Conservation (phyloP, 2,888 invertebrate genomes). For the Eupeodes latifasciatus region DNA sequence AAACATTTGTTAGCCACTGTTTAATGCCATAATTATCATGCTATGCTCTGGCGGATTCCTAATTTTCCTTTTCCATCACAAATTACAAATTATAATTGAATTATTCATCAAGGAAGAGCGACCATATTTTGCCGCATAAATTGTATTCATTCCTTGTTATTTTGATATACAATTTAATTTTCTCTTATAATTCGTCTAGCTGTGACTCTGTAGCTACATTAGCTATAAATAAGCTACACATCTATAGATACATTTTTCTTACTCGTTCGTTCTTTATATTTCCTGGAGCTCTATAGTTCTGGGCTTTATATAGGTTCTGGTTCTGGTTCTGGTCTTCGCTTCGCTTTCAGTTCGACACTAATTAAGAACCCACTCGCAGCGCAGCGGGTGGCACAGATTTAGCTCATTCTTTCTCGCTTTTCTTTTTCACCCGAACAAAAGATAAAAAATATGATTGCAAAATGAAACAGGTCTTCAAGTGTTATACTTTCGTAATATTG, state of each 20-base stretch:
- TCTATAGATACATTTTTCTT: no score
- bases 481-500: not conserved
- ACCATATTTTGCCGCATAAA: slow-evolving; percentile 71
- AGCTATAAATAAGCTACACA: no score
- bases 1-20: slow-evolving; percentile 50
- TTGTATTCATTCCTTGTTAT: slow-evolving; percentile 66
- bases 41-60: slow-evolving; percentile 48
- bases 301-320: not conserved
- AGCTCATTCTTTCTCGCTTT: not conserved
- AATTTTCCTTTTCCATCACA: slow-evolving; percentile 53
- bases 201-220: not conserved
- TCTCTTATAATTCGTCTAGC: slow-evolving; percentile 10
- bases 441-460: slow-evolving; percentile 62
- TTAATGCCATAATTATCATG: slow-evolving; percentile 61
- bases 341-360: slow-evolving; percentile 29
- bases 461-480: slow-evolving; percentile 44
- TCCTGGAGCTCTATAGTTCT: not conserved
- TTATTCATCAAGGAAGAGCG: slow-evolving; percentile 59
- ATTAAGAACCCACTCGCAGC: slow-evolving; percentile 57
- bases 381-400: slow-evolving; percentile 41
- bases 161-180: slow-evolving; percentile 52
- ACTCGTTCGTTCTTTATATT: not conserved
- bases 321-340: slow-evolving; percentile 20
- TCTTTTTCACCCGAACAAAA: slow-evolving; percentile 9
- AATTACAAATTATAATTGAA: slow-evolving; percentile 56